Conservation (phyloP, 2,888 invertebrate genomes). For the Tribolium freemani region DNA sequence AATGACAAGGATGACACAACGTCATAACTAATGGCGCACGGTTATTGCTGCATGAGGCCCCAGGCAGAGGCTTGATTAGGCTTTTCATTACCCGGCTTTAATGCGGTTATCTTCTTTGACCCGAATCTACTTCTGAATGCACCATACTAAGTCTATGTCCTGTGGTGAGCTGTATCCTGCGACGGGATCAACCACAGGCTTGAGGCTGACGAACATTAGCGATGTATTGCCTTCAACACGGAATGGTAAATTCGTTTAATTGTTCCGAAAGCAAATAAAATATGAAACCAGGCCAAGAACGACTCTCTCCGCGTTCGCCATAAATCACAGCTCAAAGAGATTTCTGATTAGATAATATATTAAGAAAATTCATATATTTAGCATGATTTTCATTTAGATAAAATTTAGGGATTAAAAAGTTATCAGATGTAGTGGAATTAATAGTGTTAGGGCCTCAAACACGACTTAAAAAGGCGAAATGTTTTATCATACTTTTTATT, state of each 20-base stretch:
- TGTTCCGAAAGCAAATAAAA: not conserved
- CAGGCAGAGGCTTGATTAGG: slow-evolving; percentile 13
- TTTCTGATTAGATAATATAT: not conserved
- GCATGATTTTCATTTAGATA: slow-evolving; percentile 13
- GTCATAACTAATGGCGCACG: slow-evolving; percentile 16
- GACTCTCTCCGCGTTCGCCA: too few species aligned
- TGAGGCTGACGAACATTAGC: slow-evolving; percentile 5
- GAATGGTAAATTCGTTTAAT: slow-evolving; percentile 11
- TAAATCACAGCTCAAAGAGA: too few species aligned
- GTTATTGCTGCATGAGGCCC: slow-evolving; percentile 3
- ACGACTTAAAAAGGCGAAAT: too few species aligned
- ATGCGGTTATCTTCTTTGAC: slow-evolving; percentile 29
- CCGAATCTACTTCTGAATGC: slow-evolving; percentile 19
- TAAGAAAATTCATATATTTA: not conserved
- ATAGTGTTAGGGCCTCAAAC: too few species aligned
- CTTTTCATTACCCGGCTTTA: slow-evolving; percentile 21
- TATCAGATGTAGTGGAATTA: too few species aligned
- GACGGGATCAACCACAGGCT: not conserved
- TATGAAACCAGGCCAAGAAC: too few species aligned
- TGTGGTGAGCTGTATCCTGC: slow-evolving; percentile 3
- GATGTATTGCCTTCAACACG: not conserved
- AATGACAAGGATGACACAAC: slow-evolving; percentile 8
- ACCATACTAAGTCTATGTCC: not conserved
- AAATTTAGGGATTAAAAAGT: not conserved
- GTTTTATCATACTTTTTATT: not conserved